Conservation (phyloP, 2,113 vertebrate species). For the Laticauda laticaudata region DNA sequence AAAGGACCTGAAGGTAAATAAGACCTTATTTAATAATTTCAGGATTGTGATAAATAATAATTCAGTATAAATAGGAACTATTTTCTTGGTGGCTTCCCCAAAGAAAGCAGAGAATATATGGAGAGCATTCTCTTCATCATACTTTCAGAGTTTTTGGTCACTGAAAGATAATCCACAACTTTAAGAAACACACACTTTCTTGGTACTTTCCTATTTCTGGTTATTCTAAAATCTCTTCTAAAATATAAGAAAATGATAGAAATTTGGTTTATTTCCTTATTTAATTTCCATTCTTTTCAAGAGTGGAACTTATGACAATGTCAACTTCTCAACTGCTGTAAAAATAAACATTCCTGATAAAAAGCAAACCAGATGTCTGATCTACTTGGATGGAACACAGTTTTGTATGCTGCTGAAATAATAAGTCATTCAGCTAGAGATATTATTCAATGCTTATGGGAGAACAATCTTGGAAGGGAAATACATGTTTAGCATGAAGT, state of each 20-base stretch:
- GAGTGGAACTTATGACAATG: conserved; percentile 26
- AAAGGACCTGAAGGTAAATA: background rate
- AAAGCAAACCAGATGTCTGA: conserved; percentile 28
- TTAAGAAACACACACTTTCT: background rate
- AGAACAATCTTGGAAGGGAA: background rate
- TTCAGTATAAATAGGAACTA: background rate
- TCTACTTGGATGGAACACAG: conserved; percentile 11
- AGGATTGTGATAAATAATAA: background rate
- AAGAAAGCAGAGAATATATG: background rate
- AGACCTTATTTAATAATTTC: background rate
- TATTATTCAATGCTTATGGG: conserved; percentile 4
- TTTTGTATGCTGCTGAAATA: background rate
- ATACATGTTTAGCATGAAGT: background rate
- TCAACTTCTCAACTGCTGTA: conserved; percentile 36
- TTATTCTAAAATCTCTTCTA: conserved; percentile 12
- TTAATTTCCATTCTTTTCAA: background rate
- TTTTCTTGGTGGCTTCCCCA: background rate
- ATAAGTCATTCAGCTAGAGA: conserved; percentile 21
- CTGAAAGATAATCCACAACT: background rate
- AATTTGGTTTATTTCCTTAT: background rate
- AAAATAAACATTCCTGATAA: conserved; percentile 24
- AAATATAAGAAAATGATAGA: background rate
- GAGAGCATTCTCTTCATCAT: background rate
- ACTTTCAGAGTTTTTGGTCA: background rate
- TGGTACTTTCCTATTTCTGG: background rate